phyloP scores from a whole-genome alignment of 2,888 invertebrate species.

The Oscheius sp. region DNA sequence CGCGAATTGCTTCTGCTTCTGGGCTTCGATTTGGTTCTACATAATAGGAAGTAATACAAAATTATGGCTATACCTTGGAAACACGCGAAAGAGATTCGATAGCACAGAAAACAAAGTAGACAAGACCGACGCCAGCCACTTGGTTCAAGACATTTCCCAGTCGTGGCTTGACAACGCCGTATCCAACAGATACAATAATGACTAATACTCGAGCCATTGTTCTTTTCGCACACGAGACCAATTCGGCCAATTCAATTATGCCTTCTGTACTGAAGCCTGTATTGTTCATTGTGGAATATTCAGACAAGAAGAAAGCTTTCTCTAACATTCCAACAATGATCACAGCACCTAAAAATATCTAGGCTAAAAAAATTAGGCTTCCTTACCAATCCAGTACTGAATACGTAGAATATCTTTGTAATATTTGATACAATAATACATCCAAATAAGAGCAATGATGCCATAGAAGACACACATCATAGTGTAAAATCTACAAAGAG shows the following conservation, averaged over 20 bases:
- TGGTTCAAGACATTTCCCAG: conserved; percentile 89
- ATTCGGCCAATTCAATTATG: conserved; percentile 82
- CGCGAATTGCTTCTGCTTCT: conserved; percentile 82
- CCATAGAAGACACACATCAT: conserved; percentile 90
- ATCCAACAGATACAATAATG: conserved; percentile 92
- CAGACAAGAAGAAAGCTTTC: conserved; percentile 88
- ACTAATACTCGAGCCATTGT: conserved; percentile 92
- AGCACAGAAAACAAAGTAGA: conserved; percentile 87
- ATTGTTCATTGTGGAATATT: conserved; percentile 84
- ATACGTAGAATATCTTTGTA: conserved; percentile 91
- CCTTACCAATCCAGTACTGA: conserved; percentile 90
- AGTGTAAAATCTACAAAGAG: conserved; percentile 82
- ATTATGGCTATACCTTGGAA: conserved; percentile 80
- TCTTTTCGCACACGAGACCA: conserved; percentile 90
- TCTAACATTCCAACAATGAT: conserved; percentile 76
- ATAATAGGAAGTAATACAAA: conserved; percentile 76
- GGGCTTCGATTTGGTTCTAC: conserved; percentile 75
- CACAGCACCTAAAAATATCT: conserved; percentile 63
- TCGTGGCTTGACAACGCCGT: conserved; percentile 93
- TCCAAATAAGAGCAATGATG: conserved; percentile 85
- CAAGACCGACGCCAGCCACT: conserved; percentile 83
- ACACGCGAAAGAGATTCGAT: conserved; percentile 82
- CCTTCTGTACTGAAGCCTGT: conserved; percentile 77
- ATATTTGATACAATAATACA: conserved; percentile 84
- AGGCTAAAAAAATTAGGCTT: background rate